A percentile compares a stretch with the other conserved stretches of the same genome.
Conservation (phyloP, 2,888 invertebrate genomes). For the Pristionchus maxplancki region DNA sequence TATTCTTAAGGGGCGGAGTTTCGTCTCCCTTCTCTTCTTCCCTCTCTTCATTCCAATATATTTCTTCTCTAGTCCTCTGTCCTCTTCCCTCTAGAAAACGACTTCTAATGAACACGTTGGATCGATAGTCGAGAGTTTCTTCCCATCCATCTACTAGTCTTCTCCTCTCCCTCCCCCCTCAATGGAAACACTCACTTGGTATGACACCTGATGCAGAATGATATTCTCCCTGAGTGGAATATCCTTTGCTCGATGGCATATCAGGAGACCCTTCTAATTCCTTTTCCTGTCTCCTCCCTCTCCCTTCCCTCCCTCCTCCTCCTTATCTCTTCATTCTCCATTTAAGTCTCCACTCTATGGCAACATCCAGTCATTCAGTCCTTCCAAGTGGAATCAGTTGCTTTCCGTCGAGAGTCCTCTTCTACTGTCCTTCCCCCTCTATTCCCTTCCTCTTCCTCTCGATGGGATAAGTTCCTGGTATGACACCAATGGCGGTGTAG, state of each 20-base stretch:
- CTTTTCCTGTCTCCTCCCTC: background rate
- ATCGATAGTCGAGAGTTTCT: too few relatives aligned
- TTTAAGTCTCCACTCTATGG: background rate
- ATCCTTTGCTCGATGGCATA: conserved; percentile 5
- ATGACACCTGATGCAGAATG: conserved; percentile 33
- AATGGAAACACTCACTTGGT: background rate
- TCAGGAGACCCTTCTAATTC: background rate
- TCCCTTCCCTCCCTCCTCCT: background rate
- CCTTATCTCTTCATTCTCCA: background rate
- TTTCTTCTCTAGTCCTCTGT: background rate
- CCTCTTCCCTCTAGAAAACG: background rate
- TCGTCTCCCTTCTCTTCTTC: background rate
- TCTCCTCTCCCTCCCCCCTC: background rate
- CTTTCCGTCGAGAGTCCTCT: background rate
- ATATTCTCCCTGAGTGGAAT: background rate
- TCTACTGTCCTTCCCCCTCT: background rate
- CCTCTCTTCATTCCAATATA: background rate
- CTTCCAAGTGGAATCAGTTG: background rate
- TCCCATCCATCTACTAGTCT: background rate
- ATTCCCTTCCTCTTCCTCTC: background rate
- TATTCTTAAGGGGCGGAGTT: background rate
- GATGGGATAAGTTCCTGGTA: background rate
- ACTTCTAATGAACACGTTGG: conserved; percentile 12
- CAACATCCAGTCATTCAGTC: background rate
- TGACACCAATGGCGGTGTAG: background rate